Conservation (phyloP, 2,888 invertebrate species). For the Apeira syringaria region DNA sequence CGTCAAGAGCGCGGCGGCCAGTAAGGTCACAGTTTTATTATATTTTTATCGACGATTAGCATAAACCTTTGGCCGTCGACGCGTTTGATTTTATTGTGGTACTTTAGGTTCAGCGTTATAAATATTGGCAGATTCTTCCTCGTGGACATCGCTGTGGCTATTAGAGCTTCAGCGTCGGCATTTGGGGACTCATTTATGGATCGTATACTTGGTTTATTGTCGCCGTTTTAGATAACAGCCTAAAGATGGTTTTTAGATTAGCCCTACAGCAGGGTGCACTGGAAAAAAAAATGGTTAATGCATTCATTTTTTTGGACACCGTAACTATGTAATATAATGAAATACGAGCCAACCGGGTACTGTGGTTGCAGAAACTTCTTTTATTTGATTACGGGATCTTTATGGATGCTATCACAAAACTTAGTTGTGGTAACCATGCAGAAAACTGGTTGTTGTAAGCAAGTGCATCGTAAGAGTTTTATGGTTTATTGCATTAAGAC, state of each 20-base stretch:
- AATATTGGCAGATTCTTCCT: conserved; percentile 63
- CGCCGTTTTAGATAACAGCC: conserved; percentile 66
- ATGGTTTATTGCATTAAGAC: no score
- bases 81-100: conserved; percentile 64
- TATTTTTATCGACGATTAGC: conserved; percentile 64
- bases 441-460: no score
- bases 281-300: no score
- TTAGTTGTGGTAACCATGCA: no score
- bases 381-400: no score
- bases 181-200: conserved; percentile 69
- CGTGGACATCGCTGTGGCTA: conserved; percentile 50
- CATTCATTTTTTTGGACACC: no score
- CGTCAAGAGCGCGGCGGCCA: conserved; percentile 36
- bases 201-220: conserved; percentile 68
- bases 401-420: no score
- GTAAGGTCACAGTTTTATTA: conserved; percentile 56
- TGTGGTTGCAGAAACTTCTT: no score
- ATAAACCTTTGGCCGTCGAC: conserved; percentile 58
- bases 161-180: conserved; percentile 54
- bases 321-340: no score
- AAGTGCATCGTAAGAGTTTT: no score
- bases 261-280: conserved; percentile 44
- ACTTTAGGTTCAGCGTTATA: conserved; percentile 60
- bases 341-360: no score
- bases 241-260: conserved; percentile 71